Percentiles rank a stretch among this genome's conserved stretches.
Evolutionary conservation across 1,140 invertebrate species (phyloP).

Genomic region (Drosophila grimshawi): DNA sequence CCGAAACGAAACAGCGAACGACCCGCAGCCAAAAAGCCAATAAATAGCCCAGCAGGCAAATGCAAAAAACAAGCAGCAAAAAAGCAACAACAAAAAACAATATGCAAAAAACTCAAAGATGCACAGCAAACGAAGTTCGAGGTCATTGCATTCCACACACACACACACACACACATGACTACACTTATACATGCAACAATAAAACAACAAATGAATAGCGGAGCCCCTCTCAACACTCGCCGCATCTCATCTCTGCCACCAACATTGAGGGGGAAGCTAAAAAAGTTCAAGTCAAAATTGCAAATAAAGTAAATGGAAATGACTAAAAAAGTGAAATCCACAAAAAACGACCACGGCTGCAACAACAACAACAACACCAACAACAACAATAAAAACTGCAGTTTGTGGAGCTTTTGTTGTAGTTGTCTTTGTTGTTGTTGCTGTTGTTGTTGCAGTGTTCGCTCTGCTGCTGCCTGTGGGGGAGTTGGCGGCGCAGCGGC

Average conservation of each 20-base stretch:
- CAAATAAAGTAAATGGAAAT: slow-evolving; percentile 63
- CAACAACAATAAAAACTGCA: slow-evolving; percentile 31
- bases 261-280: slow-evolving; percentile 20
- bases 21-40: slow-evolving; percentile 40
- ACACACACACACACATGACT: slow-evolving; percentile 8
- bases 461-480: slow-evolving; percentile 31
- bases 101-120: slow-evolving; percentile 45
- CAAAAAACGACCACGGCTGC: slow-evolving; percentile 45
- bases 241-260: slow-evolving; percentile 7
- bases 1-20: slow-evolving; percentile 13
- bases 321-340: slow-evolving; percentile 70
- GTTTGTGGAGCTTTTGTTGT: slow-evolving; percentile 35
- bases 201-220: slow-evolving; percentile 49
- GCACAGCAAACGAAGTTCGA: slow-evolving; percentile 63
- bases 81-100: not conserved
- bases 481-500: slow-evolving; percentile 40
- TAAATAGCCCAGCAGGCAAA: slow-evolving; percentile 44
- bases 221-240: slow-evolving; percentile 14
- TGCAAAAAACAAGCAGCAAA: slow-evolving; percentile 20
- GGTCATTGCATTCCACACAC: slow-evolving; percentile 65
- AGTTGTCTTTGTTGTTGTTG: slow-evolving; percentile 19
- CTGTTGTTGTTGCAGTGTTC: slow-evolving; percentile 4
- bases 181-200: slow-evolving; percentile 16
- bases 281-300: slow-evolving; percentile 52
- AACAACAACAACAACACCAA: slow-evolving; percentile 4